Evolutionary conservation across 2,113 vertebrate species (phyloP).

Genomic region (Sturnus vulgaris): DNA sequence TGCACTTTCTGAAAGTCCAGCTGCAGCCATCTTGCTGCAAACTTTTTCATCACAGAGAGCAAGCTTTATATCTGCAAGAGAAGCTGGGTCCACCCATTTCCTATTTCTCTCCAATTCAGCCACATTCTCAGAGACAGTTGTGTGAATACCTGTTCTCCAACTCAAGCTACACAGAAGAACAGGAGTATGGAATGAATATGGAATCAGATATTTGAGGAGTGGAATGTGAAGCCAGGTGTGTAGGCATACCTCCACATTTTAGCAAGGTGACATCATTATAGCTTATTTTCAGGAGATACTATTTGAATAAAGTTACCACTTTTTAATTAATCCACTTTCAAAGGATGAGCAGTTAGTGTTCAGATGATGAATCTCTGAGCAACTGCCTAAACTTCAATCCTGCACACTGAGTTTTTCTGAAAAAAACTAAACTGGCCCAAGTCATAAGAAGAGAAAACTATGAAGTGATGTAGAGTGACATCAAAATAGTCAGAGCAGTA

Average conservation of each 20-base stretch:
- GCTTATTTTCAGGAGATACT: neutral
- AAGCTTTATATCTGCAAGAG: neutral
- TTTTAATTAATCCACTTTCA: neutral
- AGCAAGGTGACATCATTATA: neutral
- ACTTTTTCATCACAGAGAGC: neutral
- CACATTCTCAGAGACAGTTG: neutral
- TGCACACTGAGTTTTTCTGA: neutral
- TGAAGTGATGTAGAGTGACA: neutral
- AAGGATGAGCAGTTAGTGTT: neutral
- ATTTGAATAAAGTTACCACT: neutral
- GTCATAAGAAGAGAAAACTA: neutral
- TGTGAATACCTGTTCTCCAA: neutral
- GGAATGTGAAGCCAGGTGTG: neutral
- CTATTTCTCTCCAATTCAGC: neutral
- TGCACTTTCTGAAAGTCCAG: neutral
- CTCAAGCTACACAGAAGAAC: neutral
- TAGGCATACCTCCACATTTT: neutral
- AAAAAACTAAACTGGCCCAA: neutral
- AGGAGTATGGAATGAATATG: neutral
- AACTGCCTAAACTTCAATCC: neutral
- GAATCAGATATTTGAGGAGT: neutral
- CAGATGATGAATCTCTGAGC: neutral
- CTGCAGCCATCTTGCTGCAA: neutral
- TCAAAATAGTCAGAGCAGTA: neutral
- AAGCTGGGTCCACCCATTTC: neutral